Conservation (phyloP, 53 echinoderm and acorn worm genomes). For the Patiria pectinifera region DNA sequence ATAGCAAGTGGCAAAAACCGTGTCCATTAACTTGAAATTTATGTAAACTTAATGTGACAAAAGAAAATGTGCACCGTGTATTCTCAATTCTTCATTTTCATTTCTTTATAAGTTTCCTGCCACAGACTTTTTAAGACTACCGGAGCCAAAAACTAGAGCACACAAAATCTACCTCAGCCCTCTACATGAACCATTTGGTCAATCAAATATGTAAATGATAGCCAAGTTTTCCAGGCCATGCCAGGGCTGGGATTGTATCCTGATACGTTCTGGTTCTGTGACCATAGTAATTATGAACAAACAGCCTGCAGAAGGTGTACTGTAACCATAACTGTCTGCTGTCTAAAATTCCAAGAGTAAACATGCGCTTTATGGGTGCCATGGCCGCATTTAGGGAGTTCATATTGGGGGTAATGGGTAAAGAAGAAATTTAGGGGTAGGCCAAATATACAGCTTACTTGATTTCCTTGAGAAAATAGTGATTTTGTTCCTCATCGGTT, state of each 20-base stretch:
- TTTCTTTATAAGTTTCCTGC: too few relatives aligned
- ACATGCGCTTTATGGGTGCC: neutral
- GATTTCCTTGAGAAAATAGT: conserved; percentile 14
- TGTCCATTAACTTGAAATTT: too few relatives aligned
- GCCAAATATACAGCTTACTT: neutral
- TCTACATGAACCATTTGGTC: too few relatives aligned
- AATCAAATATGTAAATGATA: neutral
- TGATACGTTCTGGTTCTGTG: conserved; percentile 47
- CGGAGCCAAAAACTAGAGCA: too few relatives aligned
- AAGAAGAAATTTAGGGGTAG: neutral
- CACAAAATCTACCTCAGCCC: too few relatives aligned
- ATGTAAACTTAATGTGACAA: too few relatives aligned
- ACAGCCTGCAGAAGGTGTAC: conserved; percentile 48
- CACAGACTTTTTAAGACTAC: too few relatives aligned
- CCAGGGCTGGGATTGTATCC: conserved; percentile 15
- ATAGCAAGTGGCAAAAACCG: too few relatives aligned
- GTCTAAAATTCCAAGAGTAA: conserved; percentile 24
- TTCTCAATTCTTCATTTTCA: too few relatives aligned
- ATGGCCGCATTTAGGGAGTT: neutral
- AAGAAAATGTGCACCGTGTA: too few relatives aligned
- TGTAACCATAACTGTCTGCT: neutral
- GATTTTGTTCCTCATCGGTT: neutral
- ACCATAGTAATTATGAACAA: conserved; percentile 57
- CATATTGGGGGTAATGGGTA: neutral
- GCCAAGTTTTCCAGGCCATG: neutral